Evolutionary conservation across 2,113 vertebrate species (phyloP).

Genomic region (Gymnarchus niloticus): DNA sequence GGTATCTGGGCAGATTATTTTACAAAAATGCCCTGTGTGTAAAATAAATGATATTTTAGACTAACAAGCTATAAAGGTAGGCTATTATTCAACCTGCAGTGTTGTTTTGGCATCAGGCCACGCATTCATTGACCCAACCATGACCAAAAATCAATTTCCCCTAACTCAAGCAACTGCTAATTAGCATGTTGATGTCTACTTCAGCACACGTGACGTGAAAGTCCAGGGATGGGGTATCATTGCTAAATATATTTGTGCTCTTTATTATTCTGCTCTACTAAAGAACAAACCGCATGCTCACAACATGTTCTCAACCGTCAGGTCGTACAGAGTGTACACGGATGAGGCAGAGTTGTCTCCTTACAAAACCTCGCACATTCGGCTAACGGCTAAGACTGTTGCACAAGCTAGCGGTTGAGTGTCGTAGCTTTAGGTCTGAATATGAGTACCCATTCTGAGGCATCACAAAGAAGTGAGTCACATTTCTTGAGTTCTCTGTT

Average conservation of each 20-base stretch:
- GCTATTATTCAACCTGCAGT: background rate
- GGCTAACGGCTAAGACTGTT: background rate
- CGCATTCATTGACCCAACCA: background rate
- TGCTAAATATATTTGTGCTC: background rate
- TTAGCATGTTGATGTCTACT: conserved; percentile 14
- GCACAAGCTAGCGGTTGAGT: background rate
- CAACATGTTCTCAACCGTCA: background rate
- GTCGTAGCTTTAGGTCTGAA: background rate
- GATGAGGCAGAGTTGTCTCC: background rate
- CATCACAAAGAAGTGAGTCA: background rate
- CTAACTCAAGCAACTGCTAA: background rate
- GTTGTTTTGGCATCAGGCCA: background rate
- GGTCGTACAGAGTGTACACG: background rate
- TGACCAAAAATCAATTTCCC: conserved; percentile 12
- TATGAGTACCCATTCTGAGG: background rate
- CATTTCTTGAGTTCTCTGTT: background rate
- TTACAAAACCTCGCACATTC: background rate
- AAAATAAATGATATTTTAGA: conserved; percentile 8
- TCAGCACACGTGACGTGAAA: background rate
- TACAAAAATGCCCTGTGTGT: background rate
- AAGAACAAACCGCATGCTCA: background rate
- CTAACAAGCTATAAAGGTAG: background rate
- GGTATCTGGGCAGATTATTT: background rate
- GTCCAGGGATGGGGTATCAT: background rate
- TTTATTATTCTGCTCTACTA: conserved; percentile 1